Evolutionary conservation across 2,888 invertebrate species (phyloP).

Genomic region (Onchidella celtica): DNA sequence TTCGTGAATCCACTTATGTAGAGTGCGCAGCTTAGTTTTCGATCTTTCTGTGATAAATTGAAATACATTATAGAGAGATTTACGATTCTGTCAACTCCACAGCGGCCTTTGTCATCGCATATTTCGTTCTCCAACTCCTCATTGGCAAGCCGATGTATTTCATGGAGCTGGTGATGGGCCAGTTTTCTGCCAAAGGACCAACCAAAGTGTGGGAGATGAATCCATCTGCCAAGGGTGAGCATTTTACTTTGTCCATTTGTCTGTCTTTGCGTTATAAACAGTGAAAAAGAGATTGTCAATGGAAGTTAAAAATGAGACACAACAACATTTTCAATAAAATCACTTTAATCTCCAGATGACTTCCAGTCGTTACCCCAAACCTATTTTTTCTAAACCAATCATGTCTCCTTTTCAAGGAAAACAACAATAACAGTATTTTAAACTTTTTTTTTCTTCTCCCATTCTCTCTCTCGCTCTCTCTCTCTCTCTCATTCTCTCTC

Average conservation of each 20-base stretch:
- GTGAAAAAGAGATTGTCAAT: background rate
- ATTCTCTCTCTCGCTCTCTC: no score
- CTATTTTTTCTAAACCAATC: no score
- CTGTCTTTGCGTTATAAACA: background rate
- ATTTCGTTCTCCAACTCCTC: conserved; percentile 71
- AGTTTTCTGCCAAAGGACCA: conserved; percentile 71
- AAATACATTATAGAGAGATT: no score
- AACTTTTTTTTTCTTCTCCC: no score
- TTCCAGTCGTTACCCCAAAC: no score
- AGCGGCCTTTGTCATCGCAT: conserved; percentile 76
- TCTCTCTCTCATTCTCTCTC: no score
- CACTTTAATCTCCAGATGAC: no score
- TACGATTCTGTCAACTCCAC: conserved; percentile 1
- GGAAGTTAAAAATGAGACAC: background rate
- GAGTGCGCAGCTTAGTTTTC: no score
- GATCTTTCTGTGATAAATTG: no score
- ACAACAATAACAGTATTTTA: no score
- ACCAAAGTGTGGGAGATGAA: conserved; percentile 74
- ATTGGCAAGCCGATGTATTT: conserved; percentile 76
- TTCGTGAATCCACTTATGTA: no score
- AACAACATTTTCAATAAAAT: background rate
- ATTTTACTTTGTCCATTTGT: background rate
- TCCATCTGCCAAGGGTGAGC: conserved; percentile 73
- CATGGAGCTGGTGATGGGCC: conserved; percentile 74
- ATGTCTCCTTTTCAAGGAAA: no score